Conservation (phyloP, 2,797 vertebrate species). For the Labeo calbasu region DNA sequence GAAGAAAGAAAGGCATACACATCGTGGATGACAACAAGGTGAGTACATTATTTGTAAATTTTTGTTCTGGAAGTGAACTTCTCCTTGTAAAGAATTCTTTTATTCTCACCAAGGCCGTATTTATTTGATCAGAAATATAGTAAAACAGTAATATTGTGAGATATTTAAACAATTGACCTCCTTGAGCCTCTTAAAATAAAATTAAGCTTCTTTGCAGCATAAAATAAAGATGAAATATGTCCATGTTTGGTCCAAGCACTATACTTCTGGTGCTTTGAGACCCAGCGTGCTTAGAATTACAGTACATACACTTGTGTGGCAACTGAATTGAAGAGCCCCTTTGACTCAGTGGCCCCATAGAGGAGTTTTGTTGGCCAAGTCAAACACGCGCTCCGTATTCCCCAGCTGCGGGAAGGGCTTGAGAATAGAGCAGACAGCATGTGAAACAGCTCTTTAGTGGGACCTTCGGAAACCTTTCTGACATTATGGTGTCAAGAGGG, state of each 20-base stretch:
- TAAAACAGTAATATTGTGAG: background rate
- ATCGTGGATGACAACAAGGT: too few species aligned
- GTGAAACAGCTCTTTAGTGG: slow-evolving; percentile 48
- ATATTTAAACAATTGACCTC: background rate
- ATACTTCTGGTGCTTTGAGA: slow-evolving; percentile 1
- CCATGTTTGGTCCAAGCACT: slow-evolving; percentile 33
- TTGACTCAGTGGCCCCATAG: slow-evolving; percentile 5
- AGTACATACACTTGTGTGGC: slow-evolving; percentile 18
- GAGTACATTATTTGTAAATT: too few species aligned
- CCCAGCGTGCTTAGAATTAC: slow-evolving; percentile 29
- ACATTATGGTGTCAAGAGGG: slow-evolving; percentile 42
- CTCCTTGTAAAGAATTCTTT: too few species aligned
- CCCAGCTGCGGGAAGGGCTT: slow-evolving; percentile 25
- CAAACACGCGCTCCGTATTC: background rate
- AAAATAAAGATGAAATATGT: slow-evolving; percentile 21
- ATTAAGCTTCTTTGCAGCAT: background rate
- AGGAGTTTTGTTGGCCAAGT: slow-evolving; percentile 24
- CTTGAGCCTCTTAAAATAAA: background rate
- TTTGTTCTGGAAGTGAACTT: too few species aligned
- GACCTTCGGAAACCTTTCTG: slow-evolving; percentile 30
- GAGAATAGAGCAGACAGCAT: slow-evolving; percentile 33
- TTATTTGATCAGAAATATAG: background rate
- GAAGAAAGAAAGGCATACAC: too few species aligned
- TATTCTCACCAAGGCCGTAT: too few species aligned
- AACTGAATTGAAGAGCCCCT: slow-evolving; percentile 25